phyloP scores from a whole-genome alignment of 2,888 invertebrate genomes.

The Pachydiplax longipennis region DNA sequence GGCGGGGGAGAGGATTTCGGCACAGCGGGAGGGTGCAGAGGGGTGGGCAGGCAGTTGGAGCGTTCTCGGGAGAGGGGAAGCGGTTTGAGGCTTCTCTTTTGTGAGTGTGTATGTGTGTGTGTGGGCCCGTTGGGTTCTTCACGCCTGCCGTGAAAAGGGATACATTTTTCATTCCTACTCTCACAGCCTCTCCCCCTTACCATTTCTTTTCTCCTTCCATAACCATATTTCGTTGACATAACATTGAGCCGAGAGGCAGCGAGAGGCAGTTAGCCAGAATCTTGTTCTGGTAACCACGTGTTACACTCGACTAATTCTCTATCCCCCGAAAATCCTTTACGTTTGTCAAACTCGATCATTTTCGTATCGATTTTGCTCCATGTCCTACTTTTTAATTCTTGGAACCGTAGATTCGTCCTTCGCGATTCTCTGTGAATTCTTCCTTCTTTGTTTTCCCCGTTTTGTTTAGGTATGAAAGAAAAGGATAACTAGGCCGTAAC shows the following conservation, averaged over 20 bases:
- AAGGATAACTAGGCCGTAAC: too few species aligned
- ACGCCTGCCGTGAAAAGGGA: slow-evolving; percentile 41
- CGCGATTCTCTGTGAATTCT: too few species aligned
- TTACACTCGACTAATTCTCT: slow-evolving; percentile 32
- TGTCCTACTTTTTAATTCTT: too few species aligned
- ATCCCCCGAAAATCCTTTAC: slow-evolving; percentile 18
- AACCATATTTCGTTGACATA: slow-evolving; percentile 44
- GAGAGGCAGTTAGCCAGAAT: background rate
- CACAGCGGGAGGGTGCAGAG: background rate
- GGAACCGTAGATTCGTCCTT: too few species aligned
- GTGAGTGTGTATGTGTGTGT: background rate
- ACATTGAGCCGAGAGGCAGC: background rate
- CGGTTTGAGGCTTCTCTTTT: background rate
- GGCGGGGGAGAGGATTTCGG: background rate
- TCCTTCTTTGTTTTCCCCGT: too few species aligned
- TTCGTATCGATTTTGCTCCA: background rate
- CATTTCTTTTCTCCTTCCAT: background rate
- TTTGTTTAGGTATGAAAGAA: too few species aligned
- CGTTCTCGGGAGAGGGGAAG: background rate
- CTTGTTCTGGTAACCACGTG: slow-evolving; percentile 20
- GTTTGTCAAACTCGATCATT: slow-evolving; percentile 15
- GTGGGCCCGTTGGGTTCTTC: slow-evolving; percentile 29
- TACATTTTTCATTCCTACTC: slow-evolving; percentile 35
- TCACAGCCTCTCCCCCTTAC: background rate
- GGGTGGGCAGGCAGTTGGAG: background rate